Evolutionary conservation across 2,797 vertebrate genomes (phyloP), one percentile per base, ranked within the genome.

Genomic region (Pelobates cultripes): DNA sequence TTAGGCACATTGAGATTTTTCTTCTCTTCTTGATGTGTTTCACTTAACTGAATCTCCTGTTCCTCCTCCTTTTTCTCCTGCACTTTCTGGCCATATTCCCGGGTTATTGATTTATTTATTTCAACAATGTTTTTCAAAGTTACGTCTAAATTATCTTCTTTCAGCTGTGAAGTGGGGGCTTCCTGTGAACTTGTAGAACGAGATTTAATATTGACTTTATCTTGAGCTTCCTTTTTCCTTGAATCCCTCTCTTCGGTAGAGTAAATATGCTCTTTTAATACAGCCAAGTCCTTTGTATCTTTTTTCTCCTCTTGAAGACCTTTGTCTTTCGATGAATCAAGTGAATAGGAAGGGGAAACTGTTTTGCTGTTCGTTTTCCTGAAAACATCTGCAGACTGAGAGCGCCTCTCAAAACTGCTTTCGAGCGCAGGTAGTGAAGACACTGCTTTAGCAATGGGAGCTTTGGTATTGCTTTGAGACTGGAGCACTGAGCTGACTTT

Each of bases 401-500:
- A 5, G 10, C 4, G 9, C 3, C 14, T 75, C 60, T 55, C 72
- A 7, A 55, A 70, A 17, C 6, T 70, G 28, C 57, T 83, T 43
- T 83, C 60, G 28, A 15, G 42, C 41, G 41, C 13, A 66, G 82
- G 7, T 17, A 57, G 0, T 43, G 45, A 8, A 28, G 64, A 47
- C 28, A 55, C 40, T 42, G 45, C 42, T 57, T 79, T 75, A 7
- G 44, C 57, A 51, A 13, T 7, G 28, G 72, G n/a, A 44, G 67
- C 67, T 79, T 76, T 80, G 82, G 77, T 66, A 55, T 79, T 75
- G 6, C 42, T 60, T 67, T 84, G 82, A 80, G 77, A 79, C 15
- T 84, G 77, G 64, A 84, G 82, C n/a, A 84, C 77, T 4, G 82
- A 84, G 73, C 82, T 84, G 43, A 84, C 82, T 76, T 84, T 84